These are phyloP conservation scores for Lissocephala sabroskyi DNA, from an alignment of 2,888 invertebrate genomes.

Conservation along the genomic window DNA sequence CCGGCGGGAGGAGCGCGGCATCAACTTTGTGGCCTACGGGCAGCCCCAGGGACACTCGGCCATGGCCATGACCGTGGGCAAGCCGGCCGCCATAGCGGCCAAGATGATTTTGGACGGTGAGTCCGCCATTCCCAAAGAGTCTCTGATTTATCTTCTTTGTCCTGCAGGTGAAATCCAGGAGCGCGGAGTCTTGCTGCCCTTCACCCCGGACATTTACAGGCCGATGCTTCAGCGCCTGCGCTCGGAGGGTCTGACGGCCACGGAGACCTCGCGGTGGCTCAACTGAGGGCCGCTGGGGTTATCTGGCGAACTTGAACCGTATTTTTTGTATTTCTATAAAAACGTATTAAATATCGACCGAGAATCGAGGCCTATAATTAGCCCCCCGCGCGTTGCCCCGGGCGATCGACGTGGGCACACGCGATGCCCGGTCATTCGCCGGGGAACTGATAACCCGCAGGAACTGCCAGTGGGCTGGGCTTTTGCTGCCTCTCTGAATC, in stretches of 20 bases:
- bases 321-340: neutral
- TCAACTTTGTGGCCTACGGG: slow-evolving; percentile 93
- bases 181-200: slow-evolving; percentile 93
- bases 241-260: slow-evolving; percentile 85
- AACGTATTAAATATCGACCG: neutral
- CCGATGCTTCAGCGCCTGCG: slow-evolving; percentile 91
- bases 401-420: no score
- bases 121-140: no score
- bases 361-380: neutral
- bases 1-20: slow-evolving; percentile 84
- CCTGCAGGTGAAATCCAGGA: slow-evolving; percentile 90
- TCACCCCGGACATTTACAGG: slow-evolving; percentile 92
- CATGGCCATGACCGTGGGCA: slow-evolving; percentile 95
- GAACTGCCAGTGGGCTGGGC: no score
- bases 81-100: slow-evolving; percentile 94
- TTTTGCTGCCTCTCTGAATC: no score
- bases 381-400: no score
- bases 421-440: no score
- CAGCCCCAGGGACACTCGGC: slow-evolving; percentile 88
- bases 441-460: no score
- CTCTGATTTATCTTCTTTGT: no score
- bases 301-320: slow-evolving; percentile 47
- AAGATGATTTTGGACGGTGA: slow-evolving; percentile 95
- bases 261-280: slow-evolving; percentile 77
- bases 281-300: slow-evolving; percentile 42